phyloP scores from a whole-genome alignment of 2,113 vertebrate species.

The Electrona antarctica region DNA sequence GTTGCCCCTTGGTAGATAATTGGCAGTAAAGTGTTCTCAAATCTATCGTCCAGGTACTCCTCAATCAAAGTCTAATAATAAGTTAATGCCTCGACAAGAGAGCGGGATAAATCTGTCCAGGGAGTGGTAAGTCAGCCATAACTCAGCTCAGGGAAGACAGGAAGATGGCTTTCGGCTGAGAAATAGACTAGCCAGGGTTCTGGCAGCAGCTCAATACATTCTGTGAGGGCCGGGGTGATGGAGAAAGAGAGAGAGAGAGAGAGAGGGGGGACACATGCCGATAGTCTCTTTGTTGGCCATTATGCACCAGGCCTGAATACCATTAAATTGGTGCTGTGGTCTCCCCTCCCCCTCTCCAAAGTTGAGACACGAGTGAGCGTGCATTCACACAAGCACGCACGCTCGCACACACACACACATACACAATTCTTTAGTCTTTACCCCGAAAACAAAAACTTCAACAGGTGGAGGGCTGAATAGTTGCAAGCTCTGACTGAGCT shows the following conservation, averaged over 20 bases:
- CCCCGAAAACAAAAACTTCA: constrained; percentile 47
- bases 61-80: constrained; percentile 1
- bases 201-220: constrained; percentile 56
- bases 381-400: background rate
- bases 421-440: constrained; percentile 11
- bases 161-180: constrained; percentile 42
- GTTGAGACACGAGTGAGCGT: background rate
- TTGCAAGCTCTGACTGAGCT: constrained; percentile 7
- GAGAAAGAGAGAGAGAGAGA: background rate
- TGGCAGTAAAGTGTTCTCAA: constrained; percentile 8
- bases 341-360: constrained; percentile 28
- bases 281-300: constrained; percentile 64
- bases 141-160: constrained; percentile 38
- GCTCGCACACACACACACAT: background rate
- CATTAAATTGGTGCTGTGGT: constrained; percentile 51
- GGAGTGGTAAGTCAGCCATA: constrained; percentile 28
- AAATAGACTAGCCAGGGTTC: constrained; percentile 33
- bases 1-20: background rate
- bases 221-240: constrained; percentile 2
- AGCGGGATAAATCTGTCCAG: constrained; percentile 34
- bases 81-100: constrained; percentile 33
- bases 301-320: constrained; percentile 62
- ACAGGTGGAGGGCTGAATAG: constrained; percentile 52
- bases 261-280: constrained; percentile 56
- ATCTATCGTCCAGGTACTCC: background rate